A percentile compares a stretch with the other conserved stretches of the same genome.
Conservation (phyloP, 2,797 vertebrate species). For the Sphaeramia orbicularis region DNA sequence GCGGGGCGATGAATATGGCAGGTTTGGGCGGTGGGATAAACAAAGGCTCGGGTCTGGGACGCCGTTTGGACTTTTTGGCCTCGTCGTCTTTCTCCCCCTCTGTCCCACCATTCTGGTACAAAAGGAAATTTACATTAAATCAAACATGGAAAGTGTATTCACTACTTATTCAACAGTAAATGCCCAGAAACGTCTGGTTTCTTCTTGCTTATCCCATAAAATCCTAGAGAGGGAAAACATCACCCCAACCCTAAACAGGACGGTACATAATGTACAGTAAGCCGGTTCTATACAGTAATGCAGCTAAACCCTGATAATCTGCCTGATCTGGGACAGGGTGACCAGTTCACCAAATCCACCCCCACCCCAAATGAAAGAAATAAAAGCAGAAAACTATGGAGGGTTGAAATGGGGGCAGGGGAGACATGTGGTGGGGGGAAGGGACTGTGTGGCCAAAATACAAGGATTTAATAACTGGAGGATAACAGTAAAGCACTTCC, state of each 20-base stretch:
- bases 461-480: slow-evolving; percentile 44
- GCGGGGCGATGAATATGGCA: slow-evolving; percentile 91
- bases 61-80: slow-evolving; percentile 91
- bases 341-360: slow-evolving; percentile 44
- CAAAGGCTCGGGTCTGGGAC: slow-evolving; percentile 94
- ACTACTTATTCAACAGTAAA: too few species aligned
- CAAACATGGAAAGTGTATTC: neutral
- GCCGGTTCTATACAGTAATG: slow-evolving; percentile 4
- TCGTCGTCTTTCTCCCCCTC: slow-evolving; percentile 80
- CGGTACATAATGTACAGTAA: slow-evolving; percentile 60
- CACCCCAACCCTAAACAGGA: slow-evolving; percentile 2
- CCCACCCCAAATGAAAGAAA: slow-evolving; percentile 35
- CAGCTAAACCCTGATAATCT: slow-evolving; percentile 74
- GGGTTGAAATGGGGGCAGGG: slow-evolving; percentile 56
- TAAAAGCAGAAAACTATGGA: slow-evolving; percentile 47
- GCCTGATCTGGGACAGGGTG: slow-evolving; percentile 68
- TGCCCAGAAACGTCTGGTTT: neutral
- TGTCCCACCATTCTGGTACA: slow-evolving; percentile 76
- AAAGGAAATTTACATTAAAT: neutral
- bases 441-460: slow-evolving; percentile 43
- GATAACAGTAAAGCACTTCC: neutral
- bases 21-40: slow-evolving; percentile 98
- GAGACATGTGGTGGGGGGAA: slow-evolving; percentile 49
- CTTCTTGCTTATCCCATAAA: slow-evolving; percentile 5
- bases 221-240: neutral